Evolutionary conservation across 2,113 vertebrate genomes (phyloP).

Genomic region (Actinemys pallida): DNA sequence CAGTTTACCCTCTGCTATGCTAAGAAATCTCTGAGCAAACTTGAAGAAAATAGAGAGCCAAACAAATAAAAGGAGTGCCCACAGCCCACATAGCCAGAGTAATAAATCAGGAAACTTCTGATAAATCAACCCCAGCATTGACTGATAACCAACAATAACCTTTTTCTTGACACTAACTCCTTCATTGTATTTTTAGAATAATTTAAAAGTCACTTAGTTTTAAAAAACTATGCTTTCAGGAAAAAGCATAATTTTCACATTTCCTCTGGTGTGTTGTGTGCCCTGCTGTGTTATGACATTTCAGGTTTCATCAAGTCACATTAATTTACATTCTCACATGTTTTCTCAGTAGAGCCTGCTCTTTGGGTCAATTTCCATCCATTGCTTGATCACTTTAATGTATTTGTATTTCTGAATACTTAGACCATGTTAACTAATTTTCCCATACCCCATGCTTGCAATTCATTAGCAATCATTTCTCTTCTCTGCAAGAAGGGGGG

Average conservation of each 20-base stretch:
- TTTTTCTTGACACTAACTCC: slow-evolving; percentile 69
- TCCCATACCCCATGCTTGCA: slow-evolving; percentile 53
- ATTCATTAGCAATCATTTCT: slow-evolving; percentile 67
- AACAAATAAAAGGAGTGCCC: slow-evolving; percentile 8
- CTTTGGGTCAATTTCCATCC: slow-evolving; percentile 62
- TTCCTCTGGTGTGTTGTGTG: slow-evolving; percentile 69
- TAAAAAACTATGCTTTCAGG: slow-evolving; percentile 48
- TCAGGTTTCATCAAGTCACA: slow-evolving; percentile 56
- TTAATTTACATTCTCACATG: slow-evolving; percentile 53
- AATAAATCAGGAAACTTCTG: slow-evolving; percentile 39
- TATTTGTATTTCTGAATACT: slow-evolving; percentile 43
- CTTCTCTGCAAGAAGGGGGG: slow-evolving; percentile 40
- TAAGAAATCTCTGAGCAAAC: not conserved
- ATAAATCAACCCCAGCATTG: slow-evolving; percentile 33
- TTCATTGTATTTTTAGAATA: slow-evolving; percentile 73
- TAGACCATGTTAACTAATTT: slow-evolving; percentile 47
- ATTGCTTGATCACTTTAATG: slow-evolving; percentile 55
- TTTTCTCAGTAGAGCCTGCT: slow-evolving; percentile 69
- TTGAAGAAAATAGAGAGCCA: slow-evolving; percentile 8
- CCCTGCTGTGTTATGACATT: slow-evolving; percentile 78
- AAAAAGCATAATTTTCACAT: slow-evolving; percentile 79
- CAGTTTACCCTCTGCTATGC: not conserved
- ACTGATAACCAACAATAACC: slow-evolving; percentile 73
- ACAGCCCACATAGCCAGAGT: not conserved
- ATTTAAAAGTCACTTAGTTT: slow-evolving; percentile 67